Base-by-base conservation (phyloP, 2,113 vertebrate species). In the Onychorhynchus coronatus region DNA sequence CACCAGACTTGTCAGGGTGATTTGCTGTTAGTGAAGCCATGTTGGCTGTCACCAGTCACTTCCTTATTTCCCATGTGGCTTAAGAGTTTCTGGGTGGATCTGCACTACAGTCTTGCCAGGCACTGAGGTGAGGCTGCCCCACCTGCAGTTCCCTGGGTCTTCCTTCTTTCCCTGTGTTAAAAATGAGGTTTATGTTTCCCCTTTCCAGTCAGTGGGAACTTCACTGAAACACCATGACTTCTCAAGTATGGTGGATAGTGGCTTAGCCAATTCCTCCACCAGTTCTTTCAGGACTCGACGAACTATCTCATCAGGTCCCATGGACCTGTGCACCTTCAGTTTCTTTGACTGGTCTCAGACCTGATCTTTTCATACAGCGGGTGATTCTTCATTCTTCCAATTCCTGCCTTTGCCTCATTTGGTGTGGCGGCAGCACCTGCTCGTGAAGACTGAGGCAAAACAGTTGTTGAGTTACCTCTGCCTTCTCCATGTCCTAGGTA, bases 181-280 rank as follows among this genome's bases (percentile, higher is more conserved):
- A 80, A 73, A 25, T 27, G 9, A 17, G 9, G 16, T 79, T 56
- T 50, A 23, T 61, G 11, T 46, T 77, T 70, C 33, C 52, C 12
- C 3, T 53, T 70, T 53, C 12, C 12, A 33, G 33, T 53, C 22
- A 39, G 6, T 46, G 22, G 22, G 12, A 61, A 61, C 27, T 61
- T 44, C 46, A 31, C 33, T 4, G 6, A 14, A 28, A 33, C 46
- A 44, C 33, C 39, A 14, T 53, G 28, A 46, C 12, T 27, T 61
- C 49, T 50, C 49, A 25, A 25, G 9, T 39, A 23, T 23, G 21
- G 23, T 37, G 15, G 20, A 10, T 55, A 25, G n/a, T 12, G 15
- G 12, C 28, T 39, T 70, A 87, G 10, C n/a, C 44, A 3, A 28
- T 62, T 71, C 8, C 2, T 79, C 28, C 0, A 0, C 20, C 15